Conservation (phyloP, 2,113 vertebrate genomes). For the Strix aluco region DNA sequence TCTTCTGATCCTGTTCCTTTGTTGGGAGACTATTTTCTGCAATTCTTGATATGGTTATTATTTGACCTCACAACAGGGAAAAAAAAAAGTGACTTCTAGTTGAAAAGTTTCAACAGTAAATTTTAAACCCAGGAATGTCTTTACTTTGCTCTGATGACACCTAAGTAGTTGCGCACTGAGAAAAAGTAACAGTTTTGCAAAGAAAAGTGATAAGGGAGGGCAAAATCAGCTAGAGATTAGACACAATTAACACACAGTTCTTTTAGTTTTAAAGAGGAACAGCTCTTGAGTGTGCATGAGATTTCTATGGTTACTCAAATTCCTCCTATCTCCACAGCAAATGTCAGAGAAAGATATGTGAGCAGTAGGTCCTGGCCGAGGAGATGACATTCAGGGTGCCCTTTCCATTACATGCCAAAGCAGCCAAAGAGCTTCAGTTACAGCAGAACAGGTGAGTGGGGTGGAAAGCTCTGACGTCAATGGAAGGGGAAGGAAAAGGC, state of each 20-base stretch:
- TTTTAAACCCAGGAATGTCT: not conserved
- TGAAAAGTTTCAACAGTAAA: not conserved
- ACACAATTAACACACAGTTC: not conserved
- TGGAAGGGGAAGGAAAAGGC: slow-evolving; percentile 10
- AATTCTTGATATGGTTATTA: not conserved
- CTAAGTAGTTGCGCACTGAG: not conserved
- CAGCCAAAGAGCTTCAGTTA: slow-evolving; percentile 73
- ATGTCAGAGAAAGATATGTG: slow-evolving; percentile 20
- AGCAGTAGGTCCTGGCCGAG: not conserved
- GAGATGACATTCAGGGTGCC: slow-evolving; percentile 18
- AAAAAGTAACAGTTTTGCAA: not conserved
- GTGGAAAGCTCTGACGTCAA: not conserved
- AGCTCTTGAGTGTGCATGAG: not conserved
- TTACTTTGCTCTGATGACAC: not conserved
- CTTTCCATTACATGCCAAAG: slow-evolving; percentile 50
- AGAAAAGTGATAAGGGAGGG: not conserved
- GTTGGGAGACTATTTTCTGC: not conserved
- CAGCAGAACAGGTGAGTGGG: slow-evolving; percentile 67
- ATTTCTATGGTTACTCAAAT: slow-evolving; percentile 36
- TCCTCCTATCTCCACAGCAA: slow-evolving; percentile 20
- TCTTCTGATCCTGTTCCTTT: not conserved
- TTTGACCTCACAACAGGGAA: not conserved
- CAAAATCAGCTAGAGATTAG: not conserved
- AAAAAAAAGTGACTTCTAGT: not conserved
- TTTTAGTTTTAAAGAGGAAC: not conserved